Conservation (phyloP, 2,888 invertebrate genomes). For the Argynnis bischoffii region DNA sequence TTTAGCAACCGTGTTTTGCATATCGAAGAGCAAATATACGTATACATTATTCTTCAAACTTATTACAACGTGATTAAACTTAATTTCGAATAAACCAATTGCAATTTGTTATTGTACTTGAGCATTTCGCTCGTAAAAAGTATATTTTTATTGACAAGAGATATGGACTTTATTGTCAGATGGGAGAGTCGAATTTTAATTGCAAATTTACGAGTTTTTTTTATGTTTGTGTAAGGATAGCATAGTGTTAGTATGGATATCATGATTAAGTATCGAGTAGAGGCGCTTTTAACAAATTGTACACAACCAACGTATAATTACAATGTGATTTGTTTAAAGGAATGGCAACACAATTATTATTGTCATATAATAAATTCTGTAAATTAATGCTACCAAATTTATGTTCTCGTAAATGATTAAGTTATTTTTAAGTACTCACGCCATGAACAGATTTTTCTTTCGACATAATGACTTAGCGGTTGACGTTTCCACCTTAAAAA, state of each 20-base stretch:
- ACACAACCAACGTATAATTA: slow-evolving; percentile 9
- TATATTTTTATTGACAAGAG: slow-evolving; percentile 2
- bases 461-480: too few relatives aligned
- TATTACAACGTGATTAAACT: slow-evolving; percentile 40
- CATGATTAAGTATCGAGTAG: slow-evolving; percentile 28
- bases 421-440: too few relatives aligned
- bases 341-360: neutral
- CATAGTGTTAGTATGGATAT: slow-evolving; percentile 30
- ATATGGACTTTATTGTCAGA: slow-evolving; percentile 11
- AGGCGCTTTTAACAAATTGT: slow-evolving; percentile 10
- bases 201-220: slow-evolving; percentile 1
- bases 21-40: slow-evolving; percentile 43
- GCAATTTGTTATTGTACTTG: slow-evolving; percentile 15
- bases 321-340: slow-evolving; percentile 4
- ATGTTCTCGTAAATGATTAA: too few relatives aligned
- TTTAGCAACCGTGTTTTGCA: slow-evolving; percentile 63
- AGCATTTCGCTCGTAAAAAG: slow-evolving; percentile 26
- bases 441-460: too few relatives aligned
- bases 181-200: slow-evolving; percentile 4
- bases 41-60: slow-evolving; percentile 24
- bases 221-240: slow-evolving; percentile 36
- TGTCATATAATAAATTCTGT: too few relatives aligned
- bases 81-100: slow-evolving; percentile 39
- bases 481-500: too few relatives aligned
- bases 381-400: too few relatives aligned